Conservation (phyloP, 2,113 vertebrate genomes). For the Tylochromis polylepis region DNA sequence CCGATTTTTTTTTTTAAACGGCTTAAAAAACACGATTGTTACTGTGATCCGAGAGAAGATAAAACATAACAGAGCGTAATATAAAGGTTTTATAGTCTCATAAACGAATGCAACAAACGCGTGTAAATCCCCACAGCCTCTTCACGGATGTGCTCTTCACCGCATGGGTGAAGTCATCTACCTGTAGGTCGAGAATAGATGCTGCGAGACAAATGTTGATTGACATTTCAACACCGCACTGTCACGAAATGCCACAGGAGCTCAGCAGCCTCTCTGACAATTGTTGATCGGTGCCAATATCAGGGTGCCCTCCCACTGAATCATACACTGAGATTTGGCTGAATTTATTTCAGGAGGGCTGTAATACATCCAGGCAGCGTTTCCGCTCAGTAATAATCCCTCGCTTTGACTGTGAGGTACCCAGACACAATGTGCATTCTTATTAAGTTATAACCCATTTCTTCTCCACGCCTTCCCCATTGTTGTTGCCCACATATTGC, state of each 20-base stretch:
- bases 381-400: constrained; percentile 17
- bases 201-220: constrained; percentile 13
- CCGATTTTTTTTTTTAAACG: too few relatives aligned
- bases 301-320: neutral
- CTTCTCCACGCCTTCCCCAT: neutral
- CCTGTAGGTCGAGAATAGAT: neutral
- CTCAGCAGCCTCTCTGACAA: constrained; percentile 31
- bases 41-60: neutral
- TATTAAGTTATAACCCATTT: constrained; percentile 52
- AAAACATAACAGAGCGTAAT: neutral
- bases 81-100: neutral
- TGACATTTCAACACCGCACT: neutral
- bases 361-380: constrained; percentile 10
- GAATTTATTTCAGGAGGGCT: neutral
- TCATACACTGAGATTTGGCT: neutral
- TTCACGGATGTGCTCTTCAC: neutral
- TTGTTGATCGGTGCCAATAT: constrained; percentile 49
- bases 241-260: constrained; percentile 19
- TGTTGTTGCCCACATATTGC: constrained; percentile 43
- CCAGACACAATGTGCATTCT: constrained; percentile 19
- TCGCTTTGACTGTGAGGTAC: constrained; percentile 6
- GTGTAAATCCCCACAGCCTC: neutral
- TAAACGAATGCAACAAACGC: neutral
- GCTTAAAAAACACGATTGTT: neutral
- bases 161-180: neutral